Evolutionary conservation across 2,113 vertebrate species (phyloP).

Genomic region (Tauraco erythrolophus): DNA sequence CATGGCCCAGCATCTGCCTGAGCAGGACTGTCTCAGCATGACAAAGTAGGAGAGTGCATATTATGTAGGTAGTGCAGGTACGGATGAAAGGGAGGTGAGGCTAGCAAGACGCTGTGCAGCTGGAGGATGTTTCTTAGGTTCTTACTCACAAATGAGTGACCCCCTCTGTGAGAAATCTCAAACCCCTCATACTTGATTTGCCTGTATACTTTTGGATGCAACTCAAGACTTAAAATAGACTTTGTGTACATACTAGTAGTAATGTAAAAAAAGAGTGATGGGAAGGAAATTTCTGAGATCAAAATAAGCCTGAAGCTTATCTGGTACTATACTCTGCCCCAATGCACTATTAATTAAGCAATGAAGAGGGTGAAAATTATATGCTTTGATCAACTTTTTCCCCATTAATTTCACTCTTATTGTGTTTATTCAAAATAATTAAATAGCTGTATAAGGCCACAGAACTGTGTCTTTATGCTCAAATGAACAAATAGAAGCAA

Average conservation of each 20-base stretch:
- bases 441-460: not conserved
- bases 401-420: not conserved
- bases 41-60: not conserved
- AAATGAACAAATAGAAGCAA: slow-evolving; percentile 23
- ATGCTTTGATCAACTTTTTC: not conserved
- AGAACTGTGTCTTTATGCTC: slow-evolving; percentile 1
- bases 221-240: not conserved
- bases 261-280: not conserved
- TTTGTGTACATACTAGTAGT: not conserved
- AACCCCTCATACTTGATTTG: not conserved
- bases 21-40: not conserved
- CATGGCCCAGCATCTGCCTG: not conserved
- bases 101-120: not conserved
- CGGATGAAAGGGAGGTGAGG: rapidly evolving
- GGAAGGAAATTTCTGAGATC: not conserved
- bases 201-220: not conserved
- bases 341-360: not conserved
- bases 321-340: not conserved
- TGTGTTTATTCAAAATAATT: slow-evolving; percentile 21
- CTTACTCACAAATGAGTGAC: not conserved
- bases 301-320: not conserved
- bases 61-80: not conserved
- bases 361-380: not conserved
- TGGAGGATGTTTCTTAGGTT: not conserved
- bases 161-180: not conserved